These are phyloP conservation scores for Aramus guarauna DNA, from an alignment of 2,113 vertebrate genomes.

Conservation along the genomic window DNA sequence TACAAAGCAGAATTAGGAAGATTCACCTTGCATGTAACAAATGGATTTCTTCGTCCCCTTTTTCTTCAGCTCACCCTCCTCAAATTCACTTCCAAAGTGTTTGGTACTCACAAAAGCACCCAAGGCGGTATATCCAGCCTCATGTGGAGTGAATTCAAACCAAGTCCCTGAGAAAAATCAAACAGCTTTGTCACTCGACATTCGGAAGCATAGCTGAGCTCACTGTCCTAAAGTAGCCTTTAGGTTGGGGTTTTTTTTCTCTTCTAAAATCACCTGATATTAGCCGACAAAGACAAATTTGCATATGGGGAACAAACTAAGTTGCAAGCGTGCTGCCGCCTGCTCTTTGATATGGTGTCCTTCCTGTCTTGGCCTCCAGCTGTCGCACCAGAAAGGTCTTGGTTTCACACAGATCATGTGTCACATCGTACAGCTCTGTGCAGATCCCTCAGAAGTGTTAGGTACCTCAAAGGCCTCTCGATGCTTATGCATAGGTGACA, in stretches of 20 bases:
- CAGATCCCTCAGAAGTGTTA: not conserved
- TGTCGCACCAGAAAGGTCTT: not conserved
- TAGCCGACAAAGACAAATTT: not conserved
- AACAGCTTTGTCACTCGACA: not conserved
- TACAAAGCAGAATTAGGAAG: not conserved
- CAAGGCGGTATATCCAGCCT: not conserved
- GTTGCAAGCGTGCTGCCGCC: not conserved
- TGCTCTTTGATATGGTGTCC: not conserved
- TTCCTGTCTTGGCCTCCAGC: not conserved
- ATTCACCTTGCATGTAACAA: slow-evolving; percentile 21
- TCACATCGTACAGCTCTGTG: not conserved
- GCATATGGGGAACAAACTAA: not conserved
- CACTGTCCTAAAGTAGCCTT: not conserved
- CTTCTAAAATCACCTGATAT: not conserved
- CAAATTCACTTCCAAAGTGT: slow-evolving; percentile 13
- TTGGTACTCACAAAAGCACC: not conserved
- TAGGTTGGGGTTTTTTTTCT: not conserved
- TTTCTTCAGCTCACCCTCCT: not conserved
- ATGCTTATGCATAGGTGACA: not conserved
- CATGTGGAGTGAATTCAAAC: slow-evolving; percentile 39
- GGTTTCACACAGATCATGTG: not conserved
- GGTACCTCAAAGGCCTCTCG: not conserved
- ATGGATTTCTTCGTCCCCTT: not conserved
- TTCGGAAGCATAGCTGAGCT: not conserved
- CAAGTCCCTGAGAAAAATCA: not conserved